Evolutionary conservation across 2,113 vertebrate species (phyloP).

Genomic region (Prochilodus magdalenae): DNA sequence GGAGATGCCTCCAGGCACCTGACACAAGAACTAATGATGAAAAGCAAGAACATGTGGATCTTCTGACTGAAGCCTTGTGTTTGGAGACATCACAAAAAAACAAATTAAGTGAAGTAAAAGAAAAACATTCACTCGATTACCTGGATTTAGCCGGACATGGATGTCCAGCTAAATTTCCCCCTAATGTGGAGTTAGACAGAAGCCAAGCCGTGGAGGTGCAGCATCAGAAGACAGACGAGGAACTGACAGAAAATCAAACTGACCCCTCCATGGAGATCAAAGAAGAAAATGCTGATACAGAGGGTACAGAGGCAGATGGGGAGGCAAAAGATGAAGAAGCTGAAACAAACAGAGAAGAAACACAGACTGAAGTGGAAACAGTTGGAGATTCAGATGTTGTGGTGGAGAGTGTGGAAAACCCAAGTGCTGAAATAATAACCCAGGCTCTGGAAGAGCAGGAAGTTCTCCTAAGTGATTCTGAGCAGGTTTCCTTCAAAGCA

Average conservation of each 20-base stretch:
- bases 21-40: background rate
- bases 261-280: background rate
- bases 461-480: background rate
- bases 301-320: background rate
- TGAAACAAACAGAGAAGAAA: constrained; percentile 2
- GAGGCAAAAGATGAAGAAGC: background rate
- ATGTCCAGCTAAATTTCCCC: background rate
- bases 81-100: constrained; percentile 41
- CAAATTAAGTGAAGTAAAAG: background rate
- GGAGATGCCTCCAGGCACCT: constrained; percentile 16
- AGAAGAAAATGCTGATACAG: background rate
- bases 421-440: background rate
- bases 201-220: background rate
- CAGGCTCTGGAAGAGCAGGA: background rate
- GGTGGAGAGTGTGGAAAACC: background rate
- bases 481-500: background rate
- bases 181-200: background rate
- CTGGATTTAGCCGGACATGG: constrained; percentile 44
- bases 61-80: constrained; percentile 34
- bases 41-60: constrained; percentile 9
- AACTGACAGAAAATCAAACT: constrained; percentile 10
- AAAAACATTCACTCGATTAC: constrained; percentile 17
- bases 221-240: background rate
- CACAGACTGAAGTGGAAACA: background rate
- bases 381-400: background rate